These are phyloP conservation scores for Tapirus indicus DNA, from an alignment of 2,797 vertebrate species.

Conservation along the genomic window DNA sequence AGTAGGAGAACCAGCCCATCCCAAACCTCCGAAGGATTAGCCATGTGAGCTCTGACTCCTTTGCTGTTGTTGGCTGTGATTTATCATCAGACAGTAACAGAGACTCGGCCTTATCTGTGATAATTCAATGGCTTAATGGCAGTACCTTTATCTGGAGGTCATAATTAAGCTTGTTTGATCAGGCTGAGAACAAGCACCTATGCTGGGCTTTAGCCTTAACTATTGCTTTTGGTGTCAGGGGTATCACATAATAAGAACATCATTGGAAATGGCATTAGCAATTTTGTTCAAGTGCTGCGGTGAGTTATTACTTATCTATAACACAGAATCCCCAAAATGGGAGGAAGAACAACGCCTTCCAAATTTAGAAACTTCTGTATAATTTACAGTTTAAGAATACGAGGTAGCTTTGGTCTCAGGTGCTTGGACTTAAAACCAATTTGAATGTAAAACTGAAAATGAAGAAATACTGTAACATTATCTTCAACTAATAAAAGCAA, in stretches of 20 bases:
- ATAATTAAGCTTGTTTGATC: slow-evolving; percentile 90
- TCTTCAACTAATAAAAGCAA: slow-evolving; percentile 66
- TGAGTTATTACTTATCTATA: slow-evolving; percentile 77
- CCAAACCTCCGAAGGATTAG: slow-evolving; percentile 88
- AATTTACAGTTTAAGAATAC: slow-evolving; percentile 31
- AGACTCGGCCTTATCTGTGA: slow-evolving; percentile 86
- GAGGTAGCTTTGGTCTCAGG: neutral
- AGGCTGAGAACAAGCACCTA: slow-evolving; percentile 86
- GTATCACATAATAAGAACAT: slow-evolving; percentile 84
- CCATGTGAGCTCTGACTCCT: slow-evolving; percentile 85
- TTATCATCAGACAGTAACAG: slow-evolving; percentile 87
- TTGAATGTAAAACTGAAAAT: slow-evolving; percentile 73
- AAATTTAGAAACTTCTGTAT: slow-evolving; percentile 68
- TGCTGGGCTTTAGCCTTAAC: slow-evolving; percentile 77
- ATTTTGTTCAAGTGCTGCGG: slow-evolving; percentile 76
- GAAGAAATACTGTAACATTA: slow-evolving; percentile 44
- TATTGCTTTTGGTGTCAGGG: slow-evolving; percentile 70
- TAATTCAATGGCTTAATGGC: slow-evolving; percentile 89
- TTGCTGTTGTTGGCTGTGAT: slow-evolving; percentile 85
- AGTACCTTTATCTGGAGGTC: slow-evolving; percentile 88
- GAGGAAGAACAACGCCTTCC: neutral
- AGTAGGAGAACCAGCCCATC: slow-evolving; percentile 84
- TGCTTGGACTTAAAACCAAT: slow-evolving; percentile 58
- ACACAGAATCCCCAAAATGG: slow-evolving; percentile 66
- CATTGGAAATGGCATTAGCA: slow-evolving; percentile 79